Conservation (phyloP, 2,113 vertebrate genomes). For the Grammomys surdaster region DNA sequence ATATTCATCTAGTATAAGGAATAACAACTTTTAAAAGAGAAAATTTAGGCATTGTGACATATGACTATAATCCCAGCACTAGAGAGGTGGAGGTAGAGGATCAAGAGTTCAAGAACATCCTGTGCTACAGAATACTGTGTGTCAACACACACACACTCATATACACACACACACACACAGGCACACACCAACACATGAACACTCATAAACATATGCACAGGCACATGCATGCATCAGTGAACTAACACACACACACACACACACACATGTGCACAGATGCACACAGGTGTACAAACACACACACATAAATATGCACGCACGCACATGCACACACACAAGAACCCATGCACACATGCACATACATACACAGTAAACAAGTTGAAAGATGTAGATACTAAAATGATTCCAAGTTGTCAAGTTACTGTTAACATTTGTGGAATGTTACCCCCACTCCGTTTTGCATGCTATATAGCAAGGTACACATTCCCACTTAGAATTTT, state of each 20-base stretch:
- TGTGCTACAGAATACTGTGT: background rate
- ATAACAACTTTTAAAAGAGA: background rate
- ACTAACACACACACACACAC: background rate
- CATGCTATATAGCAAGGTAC: background rate
- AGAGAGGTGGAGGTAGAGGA: background rate
- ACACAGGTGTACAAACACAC: background rate
- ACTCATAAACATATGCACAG: background rate
- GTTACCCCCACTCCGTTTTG: background rate
- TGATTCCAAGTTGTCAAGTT: background rate
- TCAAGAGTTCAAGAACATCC: background rate
- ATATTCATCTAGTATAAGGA: background rate
- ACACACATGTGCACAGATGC: background rate
- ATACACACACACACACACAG: background rate
- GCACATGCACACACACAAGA: background rate
- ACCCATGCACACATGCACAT: background rate
- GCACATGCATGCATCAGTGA: no score
- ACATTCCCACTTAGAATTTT: constrained; percentile 24
- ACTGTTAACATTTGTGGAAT: background rate
- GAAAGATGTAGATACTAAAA: background rate
- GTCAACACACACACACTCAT: background rate
- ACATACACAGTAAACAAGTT: background rate
- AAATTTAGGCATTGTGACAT: background rate
- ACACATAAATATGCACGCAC: background rate
- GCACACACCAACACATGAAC: background rate
- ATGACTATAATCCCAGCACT: background rate